Evolutionary conservation across 1,140 invertebrate genomes (phyloP), one percentile per base, ranked within the genome.

Genomic region (Leptinotarsa defecta): DNA sequence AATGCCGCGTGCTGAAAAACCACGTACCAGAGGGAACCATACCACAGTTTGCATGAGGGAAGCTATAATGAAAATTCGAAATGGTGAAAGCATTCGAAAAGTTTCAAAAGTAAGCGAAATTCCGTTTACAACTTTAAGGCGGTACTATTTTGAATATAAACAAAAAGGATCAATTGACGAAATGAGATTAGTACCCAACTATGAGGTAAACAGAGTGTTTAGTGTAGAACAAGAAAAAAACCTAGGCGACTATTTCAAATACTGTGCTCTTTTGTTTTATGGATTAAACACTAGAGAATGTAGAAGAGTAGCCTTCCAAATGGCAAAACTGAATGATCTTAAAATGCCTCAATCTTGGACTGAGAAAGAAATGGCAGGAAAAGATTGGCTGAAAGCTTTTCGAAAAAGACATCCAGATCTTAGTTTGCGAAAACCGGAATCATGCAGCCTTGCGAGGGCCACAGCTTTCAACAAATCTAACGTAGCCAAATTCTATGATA

Each of bases 401-500:
- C 49, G 13, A n/a, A 52, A 52, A n/a, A 52, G 49, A 52, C 49
- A 71, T 63, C 67, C 63, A 57, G 57, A 61, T 63, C 20, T 62
- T 20, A 11, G 15, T 43, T 13, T 17, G 13, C n/a, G 68, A 43
- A 69, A 17, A 43, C 69, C 69, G n/a, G n/a, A 74, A 48, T 62
- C 43, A 69, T 57, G 65, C 5, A 69, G 74, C 69, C 19, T 75
- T 5, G n/a, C 74, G 15, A 34, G 67, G 27, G 17, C 48, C 17
- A 62, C 22, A 15, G 19, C 17, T 20, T 68, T 74, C 49, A 74
- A 74, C 48, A 68, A 49, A 48, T 17, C 70, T 65, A 78, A 76
- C 70, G 75, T 76, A 75, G 67, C 68, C 68, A 69, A 74, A 67
- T 72, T 74, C 72, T 70, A 34, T 57, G 19, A 77, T 68, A 34